Base-by-base conservation (phyloP, 2,113 vertebrate genomes). In the Corvus moneduloides region DNA sequence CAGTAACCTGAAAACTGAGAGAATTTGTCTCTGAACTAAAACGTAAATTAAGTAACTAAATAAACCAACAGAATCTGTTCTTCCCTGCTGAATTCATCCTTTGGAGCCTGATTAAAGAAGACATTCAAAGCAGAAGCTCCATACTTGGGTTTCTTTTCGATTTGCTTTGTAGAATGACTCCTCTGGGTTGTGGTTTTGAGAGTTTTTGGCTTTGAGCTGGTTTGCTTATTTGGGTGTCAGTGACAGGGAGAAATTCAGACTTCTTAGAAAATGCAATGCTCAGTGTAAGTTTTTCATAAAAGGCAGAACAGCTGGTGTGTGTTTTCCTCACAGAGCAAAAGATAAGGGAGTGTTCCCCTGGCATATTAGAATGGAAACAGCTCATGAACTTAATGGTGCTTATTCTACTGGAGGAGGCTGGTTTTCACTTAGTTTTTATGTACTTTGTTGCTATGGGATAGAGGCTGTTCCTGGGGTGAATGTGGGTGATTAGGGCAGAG, bases 161-260 rank as follows among this genome's bases (percentile, higher is more conserved):
- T 92, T 89, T 87, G 33, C 64, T 94, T 86, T 90, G 51, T 43
- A 78, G 48, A 46, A 27, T 71, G 64, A 71, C 32, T 86, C 41
- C 76, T 84, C 63, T 68, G 58, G 39, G 39, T 59, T 90, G 85
- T 75, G 75, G 63, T 78, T 92, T 90, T 71, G 44, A 87, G 87
- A 74, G 49, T 72, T 91, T 87, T 51, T 71, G 41, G 28, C 69
- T 82, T 79, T 66, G 35, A 94, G 61, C 35, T 92, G 13, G 9
- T 81, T 90, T 90, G 39, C 86, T 89, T 89, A 52, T 90, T 89
- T 83, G 82, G 55, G 39, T 88, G 59, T 77, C 48, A 77, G 55
- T 85, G 90, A 91, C 87, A 93, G 92, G 9, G 24, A 90, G 56
- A 90, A 95, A 92, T 90, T 83, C 39, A 64, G 44, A 37, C 20